Evolutionary conservation across 2,113 vertebrate genomes (phyloP), one percentile per base, ranked within the genome.

Genomic region (Ascaphus truei): DNA sequence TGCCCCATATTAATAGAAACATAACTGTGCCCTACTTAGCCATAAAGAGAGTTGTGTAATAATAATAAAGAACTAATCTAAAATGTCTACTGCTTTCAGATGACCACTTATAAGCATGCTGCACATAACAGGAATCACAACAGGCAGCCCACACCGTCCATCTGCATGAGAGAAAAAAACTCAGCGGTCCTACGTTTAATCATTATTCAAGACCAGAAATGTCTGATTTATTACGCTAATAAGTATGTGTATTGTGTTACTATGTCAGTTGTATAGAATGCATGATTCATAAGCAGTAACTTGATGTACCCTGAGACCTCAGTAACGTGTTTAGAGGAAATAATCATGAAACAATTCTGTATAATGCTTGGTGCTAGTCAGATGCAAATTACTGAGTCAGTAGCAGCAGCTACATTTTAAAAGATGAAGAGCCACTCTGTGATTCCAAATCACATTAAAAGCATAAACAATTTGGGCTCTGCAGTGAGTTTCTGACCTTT

Each of bases 151-250:
- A 7, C 47, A 3, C 18, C n/a, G 16, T 12, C 12, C 7, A 45
- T 18, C 13, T 45, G 15, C 20, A 18, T 45, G 2, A 45, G 5
- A 43, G 27, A 68, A 68, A 48, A 33, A 47, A 58, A 12, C 22
- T 47, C 52, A 2, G 33, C 29, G 4, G 72, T 59, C 11, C 50
- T 55, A 52, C 73, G 56, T 75, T 82, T 67, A 77, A 71, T 79
- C 68, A 64, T 78, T 75, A 84, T 81, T 83, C 78, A 59, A 71
- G 57, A 58, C n/a, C 69, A 71, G 72, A 68, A 77, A 82, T 53
- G 51, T 59, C 77, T 86, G 76, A 86, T 84, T 87, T 85, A 80
- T 81, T 74, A 81, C 69, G 73, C 76, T 81, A 81, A 77, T 83
- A 88, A 85, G 65, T 62, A 78, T 18, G 76, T 81, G 79, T 68